These are phyloP conservation scores for Pygoscelis adeliae DNA, from an alignment of 2,113 vertebrate species.

Conservation along the genomic window DNA sequence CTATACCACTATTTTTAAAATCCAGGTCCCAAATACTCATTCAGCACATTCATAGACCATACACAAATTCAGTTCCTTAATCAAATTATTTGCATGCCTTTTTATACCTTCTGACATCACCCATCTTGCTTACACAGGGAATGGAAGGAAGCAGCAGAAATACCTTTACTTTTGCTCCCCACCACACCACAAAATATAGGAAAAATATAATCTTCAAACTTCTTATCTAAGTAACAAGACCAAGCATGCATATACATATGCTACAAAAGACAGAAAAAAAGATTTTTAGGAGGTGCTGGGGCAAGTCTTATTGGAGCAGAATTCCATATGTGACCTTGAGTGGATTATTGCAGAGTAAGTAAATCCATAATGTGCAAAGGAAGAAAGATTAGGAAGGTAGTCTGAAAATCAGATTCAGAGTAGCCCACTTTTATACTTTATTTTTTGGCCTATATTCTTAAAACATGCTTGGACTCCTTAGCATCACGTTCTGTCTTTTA, in stretches of 20 bases:
- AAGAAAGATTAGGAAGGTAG: neutral
- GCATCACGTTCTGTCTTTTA: neutral
- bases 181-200: neutral
- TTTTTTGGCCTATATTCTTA: neutral
- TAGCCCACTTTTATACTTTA: neutral
- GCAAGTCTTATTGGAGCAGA: neutral
- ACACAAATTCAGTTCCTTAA: neutral
- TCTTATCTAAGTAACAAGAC: neutral
- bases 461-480: neutral
- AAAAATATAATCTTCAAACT: neutral
- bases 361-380: neutral
- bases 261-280: neutral
- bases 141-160: neutral
- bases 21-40: neutral
- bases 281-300: neutral
- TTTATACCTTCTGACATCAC: neutral
- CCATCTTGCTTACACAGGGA: neutral
- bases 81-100: neutral
- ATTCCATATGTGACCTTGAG: neutral
- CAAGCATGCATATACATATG: rapidly evolving
- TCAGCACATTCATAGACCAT: neutral
- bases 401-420: neutral
- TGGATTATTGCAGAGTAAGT: neutral
- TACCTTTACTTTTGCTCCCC: neutral
- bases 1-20: neutral